A percentile compares a stretch with the other conserved stretches of the same genome.
Conservation (phyloP, 2,113 vertebrate species). For the Reinhardtius hippoglossoides region DNA sequence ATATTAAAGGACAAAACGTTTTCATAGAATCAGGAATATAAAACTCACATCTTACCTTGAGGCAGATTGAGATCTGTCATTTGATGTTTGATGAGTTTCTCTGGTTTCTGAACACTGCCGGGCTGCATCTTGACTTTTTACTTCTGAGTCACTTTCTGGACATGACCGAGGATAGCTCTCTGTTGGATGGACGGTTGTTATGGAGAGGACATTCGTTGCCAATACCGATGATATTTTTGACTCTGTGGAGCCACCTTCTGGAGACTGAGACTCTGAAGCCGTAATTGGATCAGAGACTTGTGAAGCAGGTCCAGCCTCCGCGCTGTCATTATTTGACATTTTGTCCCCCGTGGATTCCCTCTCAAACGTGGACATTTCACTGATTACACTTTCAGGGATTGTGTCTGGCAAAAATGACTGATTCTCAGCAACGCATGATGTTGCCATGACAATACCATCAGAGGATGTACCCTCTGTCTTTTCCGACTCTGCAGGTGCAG, state of each 20-base stretch:
- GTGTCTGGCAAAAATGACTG: not conserved
- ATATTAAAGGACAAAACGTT: not conserved
- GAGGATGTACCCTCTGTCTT: not conserved
- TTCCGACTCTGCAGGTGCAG: not conserved
- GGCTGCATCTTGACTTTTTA: not conserved
- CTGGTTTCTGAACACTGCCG: not conserved
- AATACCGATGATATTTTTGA: not conserved
- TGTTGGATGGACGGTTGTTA: not conserved
- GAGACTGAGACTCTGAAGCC: not conserved
- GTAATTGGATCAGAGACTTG: not conserved
- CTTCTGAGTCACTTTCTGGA: not conserved
- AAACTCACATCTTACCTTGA: constrained; percentile 38
- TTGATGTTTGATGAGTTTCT: not conserved
- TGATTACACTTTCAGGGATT: not conserved
- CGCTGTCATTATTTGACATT: too few relatives aligned
- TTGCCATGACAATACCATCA: not conserved
- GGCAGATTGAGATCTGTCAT: not conserved
- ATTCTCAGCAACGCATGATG: not conserved
- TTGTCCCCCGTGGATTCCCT: too few relatives aligned
- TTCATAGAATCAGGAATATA: not conserved
- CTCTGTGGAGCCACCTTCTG: not conserved
- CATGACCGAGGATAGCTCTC: not conserved
- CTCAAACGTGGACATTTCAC: too few relatives aligned
- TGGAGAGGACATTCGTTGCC: not conserved
- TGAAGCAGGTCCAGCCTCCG: too few relatives aligned